Conservation (phyloP, 2,888 invertebrate genomes). For the Pycnomerus fuliginosus region DNA sequence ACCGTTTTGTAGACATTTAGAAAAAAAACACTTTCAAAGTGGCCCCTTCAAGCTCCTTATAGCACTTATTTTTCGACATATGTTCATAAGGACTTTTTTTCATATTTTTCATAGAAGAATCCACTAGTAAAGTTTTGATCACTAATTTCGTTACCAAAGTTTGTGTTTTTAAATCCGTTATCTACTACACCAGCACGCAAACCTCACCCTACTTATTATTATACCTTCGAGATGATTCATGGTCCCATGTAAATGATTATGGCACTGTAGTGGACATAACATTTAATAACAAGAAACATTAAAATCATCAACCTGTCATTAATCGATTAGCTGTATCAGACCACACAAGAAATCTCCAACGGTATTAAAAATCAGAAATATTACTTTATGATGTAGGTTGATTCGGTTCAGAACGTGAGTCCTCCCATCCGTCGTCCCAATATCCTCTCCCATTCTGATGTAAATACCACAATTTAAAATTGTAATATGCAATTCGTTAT, state of each 20-base stretch:
- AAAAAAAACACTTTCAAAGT: too few species aligned
- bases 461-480: constrained; percentile 40
- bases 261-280: constrained; percentile 12
- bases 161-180: too few species aligned
- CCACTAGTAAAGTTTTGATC: too few species aligned
- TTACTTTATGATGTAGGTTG: constrained; percentile 15
- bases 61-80: too few species aligned
- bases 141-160: too few species aligned
- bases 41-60: too few species aligned
- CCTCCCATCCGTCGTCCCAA: background rate
- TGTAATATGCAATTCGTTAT: constrained; percentile 46
- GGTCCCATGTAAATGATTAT: constrained; percentile 14
- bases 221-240: too few species aligned
- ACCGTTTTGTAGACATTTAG: too few species aligned
- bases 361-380: constrained; percentile 23
- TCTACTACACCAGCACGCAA: too few species aligned
- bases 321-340: constrained; percentile 34
- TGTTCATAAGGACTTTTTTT: too few species aligned
- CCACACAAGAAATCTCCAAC: constrained; percentile 29
- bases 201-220: too few species aligned
- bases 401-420: constrained; percentile 9
- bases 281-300: constrained; percentile 20
- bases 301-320: constrained; percentile 35
- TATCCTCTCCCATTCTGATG: constrained; percentile 13
- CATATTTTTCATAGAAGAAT: too few species aligned